Percentiles rank a stretch among this genome's conserved stretches.
Conservation (phyloP, 2,797 vertebrate species). For the Lycodopsis pacificus region DNA sequence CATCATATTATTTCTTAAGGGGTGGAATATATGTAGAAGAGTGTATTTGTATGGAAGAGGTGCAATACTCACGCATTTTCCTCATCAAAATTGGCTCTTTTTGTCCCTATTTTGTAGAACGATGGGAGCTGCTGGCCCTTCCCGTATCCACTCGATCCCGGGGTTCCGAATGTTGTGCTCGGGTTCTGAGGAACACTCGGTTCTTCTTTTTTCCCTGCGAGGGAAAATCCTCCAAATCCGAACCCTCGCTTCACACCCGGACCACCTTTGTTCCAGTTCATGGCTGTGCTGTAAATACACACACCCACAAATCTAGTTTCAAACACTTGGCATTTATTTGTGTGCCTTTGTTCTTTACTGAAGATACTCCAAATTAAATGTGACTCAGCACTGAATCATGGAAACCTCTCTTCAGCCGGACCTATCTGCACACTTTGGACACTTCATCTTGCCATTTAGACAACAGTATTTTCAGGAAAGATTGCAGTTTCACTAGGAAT, state of each 20-base stretch:
- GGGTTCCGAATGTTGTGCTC: slow-evolving; percentile 88
- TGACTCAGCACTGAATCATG: not conserved
- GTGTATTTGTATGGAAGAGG: not conserved
- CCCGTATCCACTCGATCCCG: slow-evolving; percentile 86
- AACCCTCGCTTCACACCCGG: slow-evolving; percentile 95
- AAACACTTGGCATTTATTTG: not conserved
- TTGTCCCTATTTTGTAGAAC: slow-evolving; percentile 99
- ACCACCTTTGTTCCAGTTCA: slow-evolving; percentile 99
- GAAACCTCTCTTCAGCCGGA: not conserved
- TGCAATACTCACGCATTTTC: slow-evolving; percentile 94
- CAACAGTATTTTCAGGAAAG: not conserved
- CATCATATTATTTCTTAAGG: not conserved
- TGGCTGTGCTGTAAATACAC: slow-evolving; percentile 71
- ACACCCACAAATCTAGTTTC: not conserved
- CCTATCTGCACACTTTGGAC: not conserved
- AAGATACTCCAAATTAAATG: not conserved
- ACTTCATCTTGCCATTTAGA: not conserved
- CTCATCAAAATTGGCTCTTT: slow-evolving; percentile 97
- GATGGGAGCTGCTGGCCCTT: slow-evolving; percentile 94
- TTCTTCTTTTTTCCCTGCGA: slow-evolving; percentile 93
- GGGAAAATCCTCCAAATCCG: slow-evolving; percentile 97
- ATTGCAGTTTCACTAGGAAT: not conserved
- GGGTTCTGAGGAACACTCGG: slow-evolving; percentile 86
- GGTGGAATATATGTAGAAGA: not conserved
- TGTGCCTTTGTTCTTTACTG: not conserved